phyloP scores from a whole-genome alignment of 2,888 invertebrate species.

The Caenorhabditis afra region DNA sequence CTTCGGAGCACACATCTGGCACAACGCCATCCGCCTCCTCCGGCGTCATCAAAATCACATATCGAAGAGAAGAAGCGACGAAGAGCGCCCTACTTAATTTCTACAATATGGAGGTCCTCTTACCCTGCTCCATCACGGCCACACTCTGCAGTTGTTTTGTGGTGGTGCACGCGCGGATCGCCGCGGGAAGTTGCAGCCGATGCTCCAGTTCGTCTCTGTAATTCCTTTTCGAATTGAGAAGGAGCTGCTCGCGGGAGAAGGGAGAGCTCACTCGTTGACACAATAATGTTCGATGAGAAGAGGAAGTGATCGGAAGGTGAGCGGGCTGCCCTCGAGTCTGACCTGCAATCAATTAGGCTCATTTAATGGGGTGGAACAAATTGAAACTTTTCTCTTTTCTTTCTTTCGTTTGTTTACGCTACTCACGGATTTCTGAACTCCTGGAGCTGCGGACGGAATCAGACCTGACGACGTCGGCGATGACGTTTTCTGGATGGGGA shows the following conservation, averaged over 20 bases:
- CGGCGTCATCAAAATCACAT: constrained; percentile 39
- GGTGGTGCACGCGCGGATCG: constrained; percentile 90
- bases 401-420: too few species aligned
- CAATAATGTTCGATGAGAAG: constrained; percentile 94
- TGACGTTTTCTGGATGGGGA: neutral
- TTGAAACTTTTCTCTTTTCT: too few species aligned
- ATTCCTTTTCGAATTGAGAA: constrained; percentile 66
- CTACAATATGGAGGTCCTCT: constrained; percentile 28
- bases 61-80: neutral
- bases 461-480: too few species aligned
- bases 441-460: too few species aligned
- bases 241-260: neutral
- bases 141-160: constrained; percentile 92
- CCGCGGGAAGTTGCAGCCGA: constrained; percentile 89
- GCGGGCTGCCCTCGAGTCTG: constrained; percentile 93
- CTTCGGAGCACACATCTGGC: too few species aligned
- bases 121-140: constrained; percentile 88
- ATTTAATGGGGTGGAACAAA: constrained; percentile 9
- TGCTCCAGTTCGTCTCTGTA: constrained; percentile 93
- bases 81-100: constrained; percentile 24
- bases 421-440: too few species aligned
- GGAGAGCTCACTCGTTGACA: constrained; percentile 87
- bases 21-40: neutral
- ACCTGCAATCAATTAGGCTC: constrained; percentile 80
- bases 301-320: constrained; percentile 93